Percentiles rank a stretch among this genome's conserved stretches.
These are phyloP conservation scores for Drepana falcataria DNA, from an alignment of 2,888 invertebrate genomes.

Conservation along the genomic window DNA sequence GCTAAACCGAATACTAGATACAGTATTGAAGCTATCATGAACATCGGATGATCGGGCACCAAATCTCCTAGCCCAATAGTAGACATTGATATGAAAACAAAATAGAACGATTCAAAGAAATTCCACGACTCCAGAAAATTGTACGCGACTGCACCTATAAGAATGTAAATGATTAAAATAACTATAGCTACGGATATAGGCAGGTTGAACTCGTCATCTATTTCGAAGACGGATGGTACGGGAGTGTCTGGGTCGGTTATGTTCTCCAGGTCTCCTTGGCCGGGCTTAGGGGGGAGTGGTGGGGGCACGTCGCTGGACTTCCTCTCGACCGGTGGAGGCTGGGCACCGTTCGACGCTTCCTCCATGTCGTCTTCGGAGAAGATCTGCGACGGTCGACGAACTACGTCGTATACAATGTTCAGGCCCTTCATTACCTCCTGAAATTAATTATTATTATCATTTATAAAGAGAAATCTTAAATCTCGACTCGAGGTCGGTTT, in stretches of 20 bases:
- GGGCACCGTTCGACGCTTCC: constrained; percentile 28
- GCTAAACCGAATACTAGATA: constrained; percentile 97
- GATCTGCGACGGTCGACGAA: constrained; percentile 84
- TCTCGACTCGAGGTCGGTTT: no score
- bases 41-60: constrained; percentile 91
- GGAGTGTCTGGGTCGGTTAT: constrained; percentile 85
- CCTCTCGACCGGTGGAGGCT: constrained; percentile 43
- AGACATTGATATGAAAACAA: constrained; percentile 97
- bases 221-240: constrained; percentile 86
- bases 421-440: constrained; percentile 92
- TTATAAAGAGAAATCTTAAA: no score
- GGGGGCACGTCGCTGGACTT: constrained; percentile 64
- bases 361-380: constrained; percentile 75
- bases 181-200: constrained; percentile 93
- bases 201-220: constrained; percentile 96
- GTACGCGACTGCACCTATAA: constrained; percentile 90
- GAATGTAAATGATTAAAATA: constrained; percentile 90
- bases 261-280: constrained; percentile 46
- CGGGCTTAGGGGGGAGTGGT: constrained; percentile 64
- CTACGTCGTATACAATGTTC: constrained; percentile 88
- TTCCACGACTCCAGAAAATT: constrained; percentile 89
- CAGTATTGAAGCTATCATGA: constrained; percentile 94
- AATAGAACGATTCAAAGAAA: constrained; percentile 97
- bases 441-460: constrained; percentile 20
- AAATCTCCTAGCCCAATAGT: constrained; percentile 98